Evolutionary conservation across 2,113 vertebrate species (phyloP), one percentile per base, ranked within the genome.

Genomic region (Guaruba guarouba): DNA sequence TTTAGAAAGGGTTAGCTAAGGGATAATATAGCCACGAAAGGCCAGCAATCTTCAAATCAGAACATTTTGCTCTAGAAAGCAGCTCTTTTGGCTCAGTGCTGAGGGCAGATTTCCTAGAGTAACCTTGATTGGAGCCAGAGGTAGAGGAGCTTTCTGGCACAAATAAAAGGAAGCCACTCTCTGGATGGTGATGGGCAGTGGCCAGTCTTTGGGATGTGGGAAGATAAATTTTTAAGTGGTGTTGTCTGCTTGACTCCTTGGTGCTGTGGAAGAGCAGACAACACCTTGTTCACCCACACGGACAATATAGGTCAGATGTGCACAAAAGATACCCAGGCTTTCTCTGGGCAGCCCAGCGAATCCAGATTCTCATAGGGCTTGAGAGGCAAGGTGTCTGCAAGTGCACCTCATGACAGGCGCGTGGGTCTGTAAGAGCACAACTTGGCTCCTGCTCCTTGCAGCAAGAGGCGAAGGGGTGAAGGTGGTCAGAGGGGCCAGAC

Each of bases 341-440:
- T 70, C 49, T 82, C 46, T 2, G 8, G 15, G 52, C 59, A 80
- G 39, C 24, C 25, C 29, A 17, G 18, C 0, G 0, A n/a, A 19
- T 7, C 20, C 23, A 6, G 20, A 4, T 28, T 52, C 35, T 13
- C 2, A 1, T 22, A 33, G 18, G 11, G 9, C n/a, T 52, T 7
- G 28, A 52, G 44, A 62, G 23, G 5, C 23, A 39, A 66, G n/a
- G 16, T 10, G 33, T 31, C 46, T 66, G 33, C 22, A 15, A n/a
- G 20, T 27, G 33, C 11, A 28, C 7, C 20, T 43, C 37, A 4
- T 39, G 43, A n/a, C 0, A 0, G 13, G 29, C 35, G 2, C 67
- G 9, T 0, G 0, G 19, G 35, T 35, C 54, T 70, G 35, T 17
- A 23, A 23, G 63, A 55, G 17, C 39, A 62, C 8, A 1, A 9